Base-by-base conservation (phyloP, 2,888 invertebrate species). In the Erynnis tages region DNA sequence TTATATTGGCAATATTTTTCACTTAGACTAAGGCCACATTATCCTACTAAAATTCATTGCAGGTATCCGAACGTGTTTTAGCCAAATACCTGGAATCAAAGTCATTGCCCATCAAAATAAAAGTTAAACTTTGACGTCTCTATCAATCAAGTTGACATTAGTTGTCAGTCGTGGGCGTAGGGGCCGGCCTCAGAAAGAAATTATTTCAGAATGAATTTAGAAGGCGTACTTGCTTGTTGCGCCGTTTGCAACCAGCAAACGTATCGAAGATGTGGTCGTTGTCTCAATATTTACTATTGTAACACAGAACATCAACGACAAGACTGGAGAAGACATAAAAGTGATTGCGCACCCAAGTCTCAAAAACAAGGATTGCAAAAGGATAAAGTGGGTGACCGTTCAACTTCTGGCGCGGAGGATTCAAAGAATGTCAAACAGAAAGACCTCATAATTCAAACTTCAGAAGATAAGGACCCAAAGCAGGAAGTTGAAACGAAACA, bases 281-380 rank as follows among this genome's bases (percentile, higher is more conserved):
- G 96, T 77, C 93, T 93, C 71, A 82, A 80, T 55, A 91, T 92
- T 44, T 93, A 93, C 79, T 96, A 96, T 79, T 96, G 96, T 82
- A 93, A 93, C 55, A 93, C 92, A 63, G 93, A 93, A 58, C 96
- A 96, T 76, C 96, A 96, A 80, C 92, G 91, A 59, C 87, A 92
- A 66, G 94, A 96, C 73, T 96, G 96, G 96, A 93, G 92, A 71
- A 90, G 87, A 61, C 96, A 96, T 72, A 95, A 93, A 85, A 81
- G 79, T 62, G 86, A 90, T 63, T 94, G 93, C 73, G 78, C 80
- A 45, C 78, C 79, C 29, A 85, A 88, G 66, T 70, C 87, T 69
- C 76, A 82, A 59, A 81, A 79, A 67, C 75, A 72, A 62, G 73
- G 57, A 58, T 58, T 72, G 54, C 77, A 75, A 67, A 76, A 65